A percentile compares a stretch with the other conserved stretches of the same genome.
Evolutionary conservation across 2,113 vertebrate genomes (phyloP).

Genomic region (Oreotrochilus melanogaster): DNA sequence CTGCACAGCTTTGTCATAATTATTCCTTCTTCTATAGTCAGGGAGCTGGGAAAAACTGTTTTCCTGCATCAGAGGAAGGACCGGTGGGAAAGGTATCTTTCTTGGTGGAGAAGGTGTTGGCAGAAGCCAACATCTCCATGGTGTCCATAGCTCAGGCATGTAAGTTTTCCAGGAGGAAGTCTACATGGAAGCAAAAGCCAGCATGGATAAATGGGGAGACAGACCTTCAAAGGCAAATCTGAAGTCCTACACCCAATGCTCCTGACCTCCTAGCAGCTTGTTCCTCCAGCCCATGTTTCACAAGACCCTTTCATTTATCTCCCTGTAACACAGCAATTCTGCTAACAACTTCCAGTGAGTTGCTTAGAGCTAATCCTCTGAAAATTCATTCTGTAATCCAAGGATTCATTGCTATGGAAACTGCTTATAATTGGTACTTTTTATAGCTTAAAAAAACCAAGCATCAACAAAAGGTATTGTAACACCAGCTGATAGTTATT

Average conservation of each 20-base stretch:
- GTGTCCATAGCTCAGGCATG: background rate
- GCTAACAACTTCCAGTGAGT: conserved; percentile 23
- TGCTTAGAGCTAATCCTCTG: conserved; percentile 71
- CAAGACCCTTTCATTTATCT: background rate
- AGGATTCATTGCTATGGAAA: conserved; percentile 75
- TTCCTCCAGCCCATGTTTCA: background rate
- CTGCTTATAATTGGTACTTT: conserved; percentile 73
- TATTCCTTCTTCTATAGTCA: background rate
- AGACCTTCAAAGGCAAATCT: background rate
- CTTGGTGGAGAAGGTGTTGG: background rate
- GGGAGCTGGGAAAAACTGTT: background rate
- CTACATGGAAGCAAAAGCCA: background rate
- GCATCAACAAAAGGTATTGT: conserved; percentile 47
- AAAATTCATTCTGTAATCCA: conserved; percentile 68
- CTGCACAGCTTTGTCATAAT: background rate
- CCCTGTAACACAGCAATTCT: background rate
- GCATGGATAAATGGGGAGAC: background rate
- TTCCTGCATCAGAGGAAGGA: background rate
- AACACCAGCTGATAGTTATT: background rate
- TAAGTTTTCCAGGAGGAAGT: background rate
- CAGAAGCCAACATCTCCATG: background rate
- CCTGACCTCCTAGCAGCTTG: background rate
- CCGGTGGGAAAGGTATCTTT: background rate
- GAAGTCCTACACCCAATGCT: background rate
- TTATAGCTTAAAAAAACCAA: conserved; percentile 50